Conservation (phyloP, 2,797 vertebrate genomes). For the Pseudotriccus pelzelni region DNA sequence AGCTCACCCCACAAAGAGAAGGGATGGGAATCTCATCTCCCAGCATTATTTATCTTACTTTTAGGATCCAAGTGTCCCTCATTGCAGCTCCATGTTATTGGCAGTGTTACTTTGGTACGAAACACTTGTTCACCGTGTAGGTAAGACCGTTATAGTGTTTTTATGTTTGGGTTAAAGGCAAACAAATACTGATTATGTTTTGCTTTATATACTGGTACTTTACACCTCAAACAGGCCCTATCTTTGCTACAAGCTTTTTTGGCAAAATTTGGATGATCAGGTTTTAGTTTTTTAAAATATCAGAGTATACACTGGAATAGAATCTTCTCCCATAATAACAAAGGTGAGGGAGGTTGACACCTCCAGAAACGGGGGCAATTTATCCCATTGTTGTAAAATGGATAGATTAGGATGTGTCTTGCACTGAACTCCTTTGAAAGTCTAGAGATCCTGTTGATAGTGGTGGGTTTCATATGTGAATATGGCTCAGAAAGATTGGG, state of each 20-base stretch:
- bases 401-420: neutral
- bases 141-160: neutral
- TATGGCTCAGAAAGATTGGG: neutral
- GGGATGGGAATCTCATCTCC: neutral
- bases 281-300: neutral
- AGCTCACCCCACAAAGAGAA: neutral
- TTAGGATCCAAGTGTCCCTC: neutral
- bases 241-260: neutral
- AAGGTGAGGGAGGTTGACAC: neutral
- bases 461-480: neutral
- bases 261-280: neutral
- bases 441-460: neutral
- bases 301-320: neutral
- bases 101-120: accelerated
- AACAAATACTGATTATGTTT: neutral
- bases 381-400: neutral
- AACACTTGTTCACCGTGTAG: accelerated
- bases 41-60: neutral
- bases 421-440: neutral
- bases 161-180: neutral
- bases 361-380: neutral
- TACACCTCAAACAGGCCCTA: neutral
- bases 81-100: neutral
- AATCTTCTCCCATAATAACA: neutral
- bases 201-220: neutral